Percentiles rank a stretch among this genome's conserved stretches.
phyloP scores from a whole-genome alignment of 2,797 vertebrate genomes.

The Sibirionetta formosa region DNA sequence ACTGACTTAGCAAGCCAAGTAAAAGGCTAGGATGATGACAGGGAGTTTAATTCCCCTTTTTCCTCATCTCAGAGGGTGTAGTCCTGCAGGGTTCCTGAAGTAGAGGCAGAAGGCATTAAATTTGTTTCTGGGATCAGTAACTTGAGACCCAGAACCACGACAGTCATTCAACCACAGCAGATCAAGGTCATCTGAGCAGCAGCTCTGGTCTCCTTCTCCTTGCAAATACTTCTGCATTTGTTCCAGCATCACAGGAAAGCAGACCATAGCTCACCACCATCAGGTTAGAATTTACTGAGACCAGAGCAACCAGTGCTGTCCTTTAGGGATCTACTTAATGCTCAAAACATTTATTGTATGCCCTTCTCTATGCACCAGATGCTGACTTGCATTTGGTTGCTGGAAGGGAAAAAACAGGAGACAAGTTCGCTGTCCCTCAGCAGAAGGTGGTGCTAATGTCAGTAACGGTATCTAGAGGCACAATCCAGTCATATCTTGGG shows the following conservation, averaged over 20 bases:
- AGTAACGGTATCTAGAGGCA: neutral
- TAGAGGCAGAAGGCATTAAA: neutral
- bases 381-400: neutral
- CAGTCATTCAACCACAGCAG: slow-evolving; percentile 11
- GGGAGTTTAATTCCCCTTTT: neutral
- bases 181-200: slow-evolving; percentile 7
- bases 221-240: neutral
- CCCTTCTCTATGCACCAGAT: neutral
- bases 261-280: neutral
- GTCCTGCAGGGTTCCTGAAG: neutral
- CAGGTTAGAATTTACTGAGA: neutral
- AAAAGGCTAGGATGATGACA: neutral
- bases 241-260: neutral
- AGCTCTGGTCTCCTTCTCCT: slow-evolving; percentile 5
- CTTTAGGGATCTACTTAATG: neutral
- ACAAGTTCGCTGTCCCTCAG: neutral
- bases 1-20: neutral
- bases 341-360: neutral
- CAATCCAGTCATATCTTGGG: neutral
- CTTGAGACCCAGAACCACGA: slow-evolving; percentile 44
- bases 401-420: neutral
- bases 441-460: neutral
- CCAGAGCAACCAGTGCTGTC: neutral
- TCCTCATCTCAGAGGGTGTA: neutral
- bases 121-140: slow-evolving; percentile 20